Percentiles rank a stretch among this genome's conserved stretches.
phyloP scores from a whole-genome alignment of 2,797 vertebrate species.

The Chelon labrosus region DNA sequence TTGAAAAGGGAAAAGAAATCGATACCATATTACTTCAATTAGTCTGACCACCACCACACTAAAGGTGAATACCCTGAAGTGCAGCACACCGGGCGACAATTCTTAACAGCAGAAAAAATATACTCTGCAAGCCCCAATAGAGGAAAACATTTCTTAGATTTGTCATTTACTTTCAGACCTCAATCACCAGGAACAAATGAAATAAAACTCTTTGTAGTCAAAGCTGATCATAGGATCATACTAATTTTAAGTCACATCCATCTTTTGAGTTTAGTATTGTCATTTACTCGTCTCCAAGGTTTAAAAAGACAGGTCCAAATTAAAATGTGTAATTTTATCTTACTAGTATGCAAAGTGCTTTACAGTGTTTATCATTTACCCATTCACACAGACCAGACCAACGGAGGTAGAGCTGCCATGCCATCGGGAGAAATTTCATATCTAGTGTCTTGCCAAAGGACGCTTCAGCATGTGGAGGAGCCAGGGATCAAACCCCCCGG shows the following conservation, averaged over 20 bases:
- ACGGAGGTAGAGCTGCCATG: too few relatives aligned
- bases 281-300: background rate
- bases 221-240: background rate
- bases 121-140: background rate
- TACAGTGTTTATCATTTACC: too few relatives aligned
- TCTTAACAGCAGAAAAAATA: conserved; percentile 20
- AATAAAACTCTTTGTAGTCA: background rate
- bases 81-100: conserved; percentile 4
- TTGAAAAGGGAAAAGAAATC: conserved; percentile 67
- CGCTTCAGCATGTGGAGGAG: too few relatives aligned
- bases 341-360: too few relatives aligned
- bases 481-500: too few relatives aligned
- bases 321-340: too few relatives aligned
- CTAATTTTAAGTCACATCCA: background rate
- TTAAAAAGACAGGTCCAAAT: too few relatives aligned
- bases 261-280: background rate
- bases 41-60: conserved; percentile 49
- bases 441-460: too few relatives aligned
- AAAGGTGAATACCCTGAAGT: conserved; percentile 12
- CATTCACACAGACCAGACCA: too few relatives aligned
- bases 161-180: background rate
- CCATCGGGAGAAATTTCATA: too few relatives aligned
- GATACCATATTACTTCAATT: conserved; percentile 78
- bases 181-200: background rate
- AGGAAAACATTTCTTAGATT: conserved; percentile 7